Conservation (phyloP, 2,888 invertebrate species). For the Toxonevra muliebris region DNA sequence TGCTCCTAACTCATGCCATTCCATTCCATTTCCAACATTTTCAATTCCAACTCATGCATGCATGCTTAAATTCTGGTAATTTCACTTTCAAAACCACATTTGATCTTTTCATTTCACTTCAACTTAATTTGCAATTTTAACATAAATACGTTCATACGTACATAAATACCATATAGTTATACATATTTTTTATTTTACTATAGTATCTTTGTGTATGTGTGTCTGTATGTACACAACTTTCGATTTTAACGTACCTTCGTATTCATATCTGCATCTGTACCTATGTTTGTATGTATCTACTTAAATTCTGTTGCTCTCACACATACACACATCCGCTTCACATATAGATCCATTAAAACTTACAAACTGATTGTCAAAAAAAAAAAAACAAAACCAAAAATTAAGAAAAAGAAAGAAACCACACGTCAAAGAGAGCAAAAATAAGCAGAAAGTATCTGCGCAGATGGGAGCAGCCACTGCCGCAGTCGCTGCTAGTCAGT, state of each 20-base stretch:
- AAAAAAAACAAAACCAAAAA: background rate
- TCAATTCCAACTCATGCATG: too few relatives aligned
- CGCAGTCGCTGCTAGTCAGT: background rate
- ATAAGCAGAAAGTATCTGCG: conserved; percentile 9
- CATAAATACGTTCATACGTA: too few relatives aligned
- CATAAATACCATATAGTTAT: background rate
- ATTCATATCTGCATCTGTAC: background rate
- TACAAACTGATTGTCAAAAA: conserved; percentile 45
- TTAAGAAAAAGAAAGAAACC: conserved; percentile 26
- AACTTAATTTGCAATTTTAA: conserved; percentile 2
- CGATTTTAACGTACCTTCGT: conserved; percentile 49
- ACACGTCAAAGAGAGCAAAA: too few relatives aligned
- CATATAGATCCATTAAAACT: conserved; percentile 49
- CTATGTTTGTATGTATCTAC: conserved; percentile 10
- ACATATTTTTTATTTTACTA: conserved; percentile 1
- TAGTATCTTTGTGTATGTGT: background rate
- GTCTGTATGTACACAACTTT: conserved; percentile 46
- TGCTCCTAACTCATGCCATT: too few relatives aligned
- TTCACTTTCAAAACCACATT: conserved; percentile 12
- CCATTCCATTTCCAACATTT: too few relatives aligned
- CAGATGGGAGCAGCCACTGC: background rate
- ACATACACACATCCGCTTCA: conserved; percentile 51
- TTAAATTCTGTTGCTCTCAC: background rate
- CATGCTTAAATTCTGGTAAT: background rate
- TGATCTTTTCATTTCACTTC: conserved; percentile 5